Base-by-base conservation (phyloP, 2,888 invertebrate genomes). In the Eulithis prunata region DNA sequence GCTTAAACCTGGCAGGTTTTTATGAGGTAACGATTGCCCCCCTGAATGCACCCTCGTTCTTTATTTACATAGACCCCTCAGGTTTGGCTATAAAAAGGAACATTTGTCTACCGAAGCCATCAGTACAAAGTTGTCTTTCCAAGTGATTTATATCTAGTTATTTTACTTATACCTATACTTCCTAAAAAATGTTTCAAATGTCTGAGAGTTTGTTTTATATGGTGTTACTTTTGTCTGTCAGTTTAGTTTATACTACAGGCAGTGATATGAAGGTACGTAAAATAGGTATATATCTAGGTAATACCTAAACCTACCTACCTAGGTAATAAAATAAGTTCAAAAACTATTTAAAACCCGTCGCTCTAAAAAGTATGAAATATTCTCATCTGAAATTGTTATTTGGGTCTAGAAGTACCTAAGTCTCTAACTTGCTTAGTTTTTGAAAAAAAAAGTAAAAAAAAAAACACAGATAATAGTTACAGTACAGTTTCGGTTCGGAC, bases 221-320 rank as follows among this genome's bases (percentile, higher is more conserved):
- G 1, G 8, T 70, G 0, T 55, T 71, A 0, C 46, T 78, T 3
- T 61, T 71, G 32, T 8, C 54, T 65, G n/a, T 54, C 66, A 70
- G 71, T 45, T 75, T 73, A 47, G 78, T 79, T 1, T 41, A 72
- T 0, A 73, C 77, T 0, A 71, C 70, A 1, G 73, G 66, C 5
- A 81, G 71, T 57, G 81, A 81, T 38, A 43, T 77, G 0, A 82
- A 78, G 75, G 81, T 82, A 41, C 72, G 59, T 43, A 6, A 7
- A 11, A 21, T 41, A 41, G 3, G 32, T 32, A 41, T 10, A 3
- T 3, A 41, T 10, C 41, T 11, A n/a, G n/a, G n/a, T n/a, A n/a
- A n/a, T n/a, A 41, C 41, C 41, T 41, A 41, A 3, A 41, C 6
- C 8, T 8, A 41, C 5, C 38, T 1, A 1, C 41, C 41, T 41